Base-by-base conservation (phyloP, 2,888 invertebrate species). In the Mythimna loreyi region DNA sequence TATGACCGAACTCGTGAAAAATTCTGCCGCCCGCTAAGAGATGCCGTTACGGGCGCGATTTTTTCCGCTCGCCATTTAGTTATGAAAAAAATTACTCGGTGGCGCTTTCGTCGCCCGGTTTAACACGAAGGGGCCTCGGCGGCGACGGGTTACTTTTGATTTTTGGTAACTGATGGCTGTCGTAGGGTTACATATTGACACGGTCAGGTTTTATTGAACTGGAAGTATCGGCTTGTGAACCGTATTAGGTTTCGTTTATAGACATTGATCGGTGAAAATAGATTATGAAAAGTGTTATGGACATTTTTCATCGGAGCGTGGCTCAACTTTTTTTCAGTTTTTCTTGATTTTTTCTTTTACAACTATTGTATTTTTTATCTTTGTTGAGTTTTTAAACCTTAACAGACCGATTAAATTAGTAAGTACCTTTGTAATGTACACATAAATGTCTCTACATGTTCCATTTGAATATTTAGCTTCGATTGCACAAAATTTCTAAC, bases 1-100 rank as follows among this genome's bases (percentile, higher is more conserved):
- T 95, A 94, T 95, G 95, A 95, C 95, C 95, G 95, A 90, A 88
- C 89, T 86, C 87, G 90, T 88, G 92, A 92, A 94, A 94, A 94
- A 94, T 93, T 93, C 94, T 86, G 87, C 85, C 88, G 85, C 78
- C 86, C 85, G 94, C 94, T 94, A 93, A 92, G 92, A 96, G 96
- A 96, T 94, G 96, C 92, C 95, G 95, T 93, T 95, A 91, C 82
- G 82, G 80, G 92, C 94, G 94, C 89, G 72, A 63, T 92, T 94
- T 95, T 92, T 89, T 80, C 86, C 80, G 80, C 72, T 79, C 83
- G 83, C 86, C 68, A 78, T 91, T 94, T 94, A 93, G 94, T 95
- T 93, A 85, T 85, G 90, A 88, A 92, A 94, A 94, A 93, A 93
- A 85, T 86, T 86, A 85, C 87, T 82, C 81, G 90, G 93, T 88